phyloP scores from a whole-genome alignment of 2,888 invertebrate species.

The Hipparchia semele region DNA sequence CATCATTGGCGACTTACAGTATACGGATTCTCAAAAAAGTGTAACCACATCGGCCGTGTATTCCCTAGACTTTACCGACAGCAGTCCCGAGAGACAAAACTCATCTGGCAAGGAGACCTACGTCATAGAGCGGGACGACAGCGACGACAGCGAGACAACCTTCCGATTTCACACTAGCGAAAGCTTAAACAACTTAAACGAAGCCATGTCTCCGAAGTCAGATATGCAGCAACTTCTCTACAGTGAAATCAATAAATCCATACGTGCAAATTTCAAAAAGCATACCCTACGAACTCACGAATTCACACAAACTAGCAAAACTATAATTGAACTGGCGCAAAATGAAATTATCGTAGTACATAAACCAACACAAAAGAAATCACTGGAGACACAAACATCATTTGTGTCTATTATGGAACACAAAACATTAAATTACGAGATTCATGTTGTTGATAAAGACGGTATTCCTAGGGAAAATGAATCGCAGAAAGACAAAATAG shows the following conservation, averaged over 20 bases:
- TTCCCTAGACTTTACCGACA: conserved; percentile 71
- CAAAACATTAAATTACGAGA: conserved; percentile 59
- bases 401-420: conserved; percentile 64
- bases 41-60: conserved; percentile 66
- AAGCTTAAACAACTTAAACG: conserved; percentile 50
- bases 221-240: conserved; percentile 38
- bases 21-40: conserved; percentile 74
- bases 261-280: conserved; percentile 19
- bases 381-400: conserved; percentile 73
- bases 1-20: conserved; percentile 61
- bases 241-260: not conserved
- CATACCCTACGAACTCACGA: conserved; percentile 54
- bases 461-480: conserved; percentile 16
- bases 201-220: conserved; percentile 35
- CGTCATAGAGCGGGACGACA: conserved; percentile 64
- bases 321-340: conserved; percentile 77
- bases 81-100: conserved; percentile 65
- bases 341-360: conserved; percentile 48
- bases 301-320: conserved; percentile 84
- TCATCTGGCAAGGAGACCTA: conserved; percentile 74
- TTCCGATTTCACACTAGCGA: conserved; percentile 48
- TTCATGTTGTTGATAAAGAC: conserved; percentile 47
- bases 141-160: conserved; percentile 62
- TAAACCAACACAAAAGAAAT: conserved; percentile 46
- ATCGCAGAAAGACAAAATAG: not conserved